Percentiles rank a stretch among this genome's conserved stretches.
phyloP scores from a whole-genome alignment of 2,797 vertebrate species.

The Bovichtus variegatus region DNA sequence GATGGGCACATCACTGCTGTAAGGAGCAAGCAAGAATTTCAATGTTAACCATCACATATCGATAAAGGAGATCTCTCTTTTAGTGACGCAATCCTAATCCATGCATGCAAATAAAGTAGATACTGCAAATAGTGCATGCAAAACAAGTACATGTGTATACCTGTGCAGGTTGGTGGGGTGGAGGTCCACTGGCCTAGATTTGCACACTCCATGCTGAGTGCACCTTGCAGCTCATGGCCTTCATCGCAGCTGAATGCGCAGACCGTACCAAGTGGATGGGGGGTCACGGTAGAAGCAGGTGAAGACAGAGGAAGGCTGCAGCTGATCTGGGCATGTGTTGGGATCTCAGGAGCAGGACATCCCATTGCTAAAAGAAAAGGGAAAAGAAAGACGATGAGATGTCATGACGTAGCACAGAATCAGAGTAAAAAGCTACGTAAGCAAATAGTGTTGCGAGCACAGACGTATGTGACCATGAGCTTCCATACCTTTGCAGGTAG shows the following conservation, averaged over 20 bases:
- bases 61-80: fast-evolving
- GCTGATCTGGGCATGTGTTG: slow-evolving; percentile 40
- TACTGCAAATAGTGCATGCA: neutral
- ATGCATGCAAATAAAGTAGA: neutral
- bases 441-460: neutral
- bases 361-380: slow-evolving; percentile 39
- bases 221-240: slow-evolving; percentile 66
- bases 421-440: neutral
- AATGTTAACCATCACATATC: neutral
- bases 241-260: slow-evolving; percentile 69
- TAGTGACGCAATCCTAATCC: neutral
- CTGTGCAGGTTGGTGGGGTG: slow-evolving; percentile 58
- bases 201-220: slow-evolving; percentile 50
- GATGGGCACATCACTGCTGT: slow-evolving; percentile 74
- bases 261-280: slow-evolving; percentile 24
- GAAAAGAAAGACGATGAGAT: neutral
- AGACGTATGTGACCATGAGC: neutral
- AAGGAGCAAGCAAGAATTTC: neutral
- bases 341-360: slow-evolving; percentile 53
- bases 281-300: neutral
- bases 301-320: slow-evolving; percentile 43
- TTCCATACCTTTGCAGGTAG: slow-evolving; percentile 75
- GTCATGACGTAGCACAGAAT: neutral
- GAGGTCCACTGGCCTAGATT: slow-evolving; percentile 62
- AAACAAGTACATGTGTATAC: slow-evolving; percentile 26